A percentile compares a stretch with the other conserved stretches of the same genome.
phyloP scores from a whole-genome alignment of 2,113 vertebrate species.

The Oncorhynchus mykiss region DNA sequence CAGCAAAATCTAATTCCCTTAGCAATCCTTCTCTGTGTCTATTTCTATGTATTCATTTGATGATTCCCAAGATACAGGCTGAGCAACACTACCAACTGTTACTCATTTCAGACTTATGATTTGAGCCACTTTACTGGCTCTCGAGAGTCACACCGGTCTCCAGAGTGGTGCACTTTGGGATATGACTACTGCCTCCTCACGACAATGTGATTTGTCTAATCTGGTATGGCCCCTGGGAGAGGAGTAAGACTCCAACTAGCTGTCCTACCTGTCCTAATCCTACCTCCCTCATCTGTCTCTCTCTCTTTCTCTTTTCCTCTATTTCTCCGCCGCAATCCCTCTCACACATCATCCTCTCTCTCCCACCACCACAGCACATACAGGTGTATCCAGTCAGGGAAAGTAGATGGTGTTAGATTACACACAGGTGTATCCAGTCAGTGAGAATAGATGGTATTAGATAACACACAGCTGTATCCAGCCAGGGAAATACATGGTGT shows the following conservation, averaged over 20 bases:
- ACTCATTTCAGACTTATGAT: not conserved
- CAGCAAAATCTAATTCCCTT: not conserved
- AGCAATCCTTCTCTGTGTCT: not conserved
- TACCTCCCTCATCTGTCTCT: not conserved
- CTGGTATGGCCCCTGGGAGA: not conserved
- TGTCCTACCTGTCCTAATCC: no score
- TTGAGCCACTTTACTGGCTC: not conserved
- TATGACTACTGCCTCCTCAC: conserved; percentile 1
- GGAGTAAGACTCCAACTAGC: not conserved
- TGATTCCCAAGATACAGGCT: not conserved
- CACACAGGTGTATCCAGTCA: no score
- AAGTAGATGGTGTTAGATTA: no score
- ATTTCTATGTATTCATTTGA: no score
- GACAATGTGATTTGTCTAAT: not conserved
- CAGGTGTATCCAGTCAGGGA: no score
- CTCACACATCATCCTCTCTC: not conserved
- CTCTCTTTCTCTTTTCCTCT: not conserved
- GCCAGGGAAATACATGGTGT: no score
- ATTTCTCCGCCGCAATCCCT: not conserved
- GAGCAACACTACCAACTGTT: not conserved
- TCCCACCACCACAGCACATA: not conserved
- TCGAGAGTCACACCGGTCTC: not conserved
- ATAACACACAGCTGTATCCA: no score
- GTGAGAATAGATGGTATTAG: no score
- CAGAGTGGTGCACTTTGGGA: conserved; percentile 4